phyloP scores from a whole-genome alignment of 2,113 vertebrate species.

The Vulpes lagopus region DNA sequence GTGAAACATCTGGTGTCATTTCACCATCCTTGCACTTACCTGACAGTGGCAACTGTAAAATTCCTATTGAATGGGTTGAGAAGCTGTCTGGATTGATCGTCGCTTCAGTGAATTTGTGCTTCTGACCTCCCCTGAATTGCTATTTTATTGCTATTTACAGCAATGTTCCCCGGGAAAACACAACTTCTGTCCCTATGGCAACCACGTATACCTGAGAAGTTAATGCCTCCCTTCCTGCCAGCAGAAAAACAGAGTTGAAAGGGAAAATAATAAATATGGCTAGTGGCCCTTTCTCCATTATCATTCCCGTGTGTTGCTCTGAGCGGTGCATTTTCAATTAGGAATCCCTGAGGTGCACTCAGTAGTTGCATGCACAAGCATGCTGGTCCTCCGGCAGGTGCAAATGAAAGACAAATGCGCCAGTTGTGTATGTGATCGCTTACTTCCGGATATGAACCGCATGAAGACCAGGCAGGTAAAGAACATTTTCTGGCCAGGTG shows the following conservation, averaged over 20 bases:
- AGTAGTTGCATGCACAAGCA: neutral
- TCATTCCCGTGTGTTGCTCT: neutral
- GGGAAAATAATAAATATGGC: constrained; percentile 38
- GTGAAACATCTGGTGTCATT: constrained; percentile 31
- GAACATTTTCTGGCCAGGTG: neutral
- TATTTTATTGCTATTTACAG: constrained; percentile 76
- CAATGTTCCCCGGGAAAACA: constrained; percentile 63
- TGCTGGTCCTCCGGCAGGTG: neutral
- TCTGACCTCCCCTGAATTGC: constrained; percentile 74
- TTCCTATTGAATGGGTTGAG: constrained; percentile 55
- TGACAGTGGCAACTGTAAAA: constrained; percentile 45
- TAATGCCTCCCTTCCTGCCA: constrained; percentile 54
- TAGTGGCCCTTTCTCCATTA: constrained; percentile 17
- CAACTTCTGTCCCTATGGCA: constrained; percentile 75
- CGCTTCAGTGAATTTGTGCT: constrained; percentile 59
- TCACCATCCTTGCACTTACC: constrained; percentile 31
- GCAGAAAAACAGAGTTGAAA: constrained; percentile 43
- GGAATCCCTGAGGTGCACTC: neutral
- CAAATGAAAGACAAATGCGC: constrained; percentile 61
- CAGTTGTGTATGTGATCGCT: neutral
- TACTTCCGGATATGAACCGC: neutral
- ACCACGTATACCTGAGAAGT: constrained; percentile 57
- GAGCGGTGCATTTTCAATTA: constrained; percentile 48
- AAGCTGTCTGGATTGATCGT: constrained; percentile 63
- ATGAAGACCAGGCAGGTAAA: neutral